Evolutionary conservation across 2,113 vertebrate species (phyloP).

Genomic region (Brienomyrus brachyistius): DNA sequence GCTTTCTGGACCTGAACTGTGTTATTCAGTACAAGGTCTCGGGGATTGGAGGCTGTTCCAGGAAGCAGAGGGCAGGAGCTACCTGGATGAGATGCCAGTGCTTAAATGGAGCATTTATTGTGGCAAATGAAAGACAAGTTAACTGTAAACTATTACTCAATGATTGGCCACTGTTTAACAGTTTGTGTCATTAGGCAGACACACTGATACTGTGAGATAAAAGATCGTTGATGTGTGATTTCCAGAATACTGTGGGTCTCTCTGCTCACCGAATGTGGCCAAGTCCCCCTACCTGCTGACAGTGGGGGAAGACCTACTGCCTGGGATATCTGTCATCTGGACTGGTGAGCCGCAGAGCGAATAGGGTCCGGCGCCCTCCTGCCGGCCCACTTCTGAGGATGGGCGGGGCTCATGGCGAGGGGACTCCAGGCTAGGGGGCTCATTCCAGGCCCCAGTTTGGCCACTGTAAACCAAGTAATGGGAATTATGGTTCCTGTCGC

Average conservation of each 20-base stretch:
- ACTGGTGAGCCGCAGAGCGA: constrained; percentile 58
- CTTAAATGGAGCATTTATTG: not conserved
- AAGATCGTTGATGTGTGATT: not conserved
- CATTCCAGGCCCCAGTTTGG: not conserved
- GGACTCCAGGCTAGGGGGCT: not conserved
- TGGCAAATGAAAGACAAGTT: not conserved
- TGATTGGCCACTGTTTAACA: not conserved
- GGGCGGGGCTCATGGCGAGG: too few species aligned
- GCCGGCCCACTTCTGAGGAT: not conserved
- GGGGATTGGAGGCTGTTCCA: not conserved
- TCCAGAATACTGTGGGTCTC: constrained; percentile 72
- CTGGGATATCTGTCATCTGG: constrained; percentile 70
- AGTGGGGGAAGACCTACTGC: constrained; percentile 68
- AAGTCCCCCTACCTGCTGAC: constrained; percentile 72
- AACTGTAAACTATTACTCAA: not conserved
- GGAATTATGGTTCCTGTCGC: not conserved
- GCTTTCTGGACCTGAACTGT: not conserved
- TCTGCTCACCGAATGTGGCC: constrained; percentile 70
- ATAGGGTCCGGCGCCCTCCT: not conserved
- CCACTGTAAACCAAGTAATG: not conserved
- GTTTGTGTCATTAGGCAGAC: not conserved
- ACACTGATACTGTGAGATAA: not conserved
- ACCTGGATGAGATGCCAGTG: not conserved
- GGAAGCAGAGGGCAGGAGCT: not conserved
- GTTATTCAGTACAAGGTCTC: not conserved